phyloP scores from a whole-genome alignment of 2,888 invertebrate species.

The Xylota sylvarum region DNA sequence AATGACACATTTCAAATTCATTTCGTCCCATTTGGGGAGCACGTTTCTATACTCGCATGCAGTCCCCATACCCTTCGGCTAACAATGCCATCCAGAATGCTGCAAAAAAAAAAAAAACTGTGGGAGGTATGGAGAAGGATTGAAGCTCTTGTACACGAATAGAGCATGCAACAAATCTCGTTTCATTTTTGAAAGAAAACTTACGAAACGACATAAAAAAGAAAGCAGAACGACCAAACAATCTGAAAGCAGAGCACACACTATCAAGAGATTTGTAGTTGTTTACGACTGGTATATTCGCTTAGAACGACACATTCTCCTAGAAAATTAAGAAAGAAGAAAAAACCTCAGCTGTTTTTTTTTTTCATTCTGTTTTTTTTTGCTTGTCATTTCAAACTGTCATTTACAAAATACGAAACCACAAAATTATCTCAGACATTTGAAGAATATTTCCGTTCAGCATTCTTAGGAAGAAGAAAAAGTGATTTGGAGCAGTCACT shows the following conservation, averaged over 20 bases:
- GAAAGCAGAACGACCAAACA: constrained; percentile 58
- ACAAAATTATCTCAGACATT: constrained; percentile 67
- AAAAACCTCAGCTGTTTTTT: constrained; percentile 24
- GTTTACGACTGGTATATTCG: constrained; percentile 60
- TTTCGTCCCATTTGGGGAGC: constrained; percentile 58
- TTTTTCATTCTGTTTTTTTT: constrained; percentile 31
- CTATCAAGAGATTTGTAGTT: constrained; percentile 63
- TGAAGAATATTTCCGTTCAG: constrained; percentile 65
- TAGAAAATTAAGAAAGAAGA: constrained; percentile 60
- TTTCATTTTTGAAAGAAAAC: constrained; percentile 71
- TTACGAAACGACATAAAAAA: constrained; percentile 54
- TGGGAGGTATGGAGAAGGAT: constrained; percentile 50
- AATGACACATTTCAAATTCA: constrained; percentile 71
- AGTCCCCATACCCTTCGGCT: constrained; percentile 53
- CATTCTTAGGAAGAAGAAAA: constrained; percentile 34
- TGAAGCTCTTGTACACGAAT: constrained; percentile 40
- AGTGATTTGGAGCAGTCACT: constrained; percentile 71
- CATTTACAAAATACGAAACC: constrained; percentile 71
- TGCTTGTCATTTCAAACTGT: constrained; percentile 68
- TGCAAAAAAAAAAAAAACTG: constrained; percentile 20
- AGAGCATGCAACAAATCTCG: constrained; percentile 69
- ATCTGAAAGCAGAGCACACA: constrained; percentile 51
- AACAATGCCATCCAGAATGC: constrained; percentile 54
- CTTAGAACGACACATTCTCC: constrained; percentile 55
- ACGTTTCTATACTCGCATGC: constrained; percentile 44